A percentile compares a stretch with the other conserved stretches of the same genome.
phyloP scores from a whole-genome alignment of 2,888 invertebrate genomes.

The Ichneumoninae sp. region DNA sequence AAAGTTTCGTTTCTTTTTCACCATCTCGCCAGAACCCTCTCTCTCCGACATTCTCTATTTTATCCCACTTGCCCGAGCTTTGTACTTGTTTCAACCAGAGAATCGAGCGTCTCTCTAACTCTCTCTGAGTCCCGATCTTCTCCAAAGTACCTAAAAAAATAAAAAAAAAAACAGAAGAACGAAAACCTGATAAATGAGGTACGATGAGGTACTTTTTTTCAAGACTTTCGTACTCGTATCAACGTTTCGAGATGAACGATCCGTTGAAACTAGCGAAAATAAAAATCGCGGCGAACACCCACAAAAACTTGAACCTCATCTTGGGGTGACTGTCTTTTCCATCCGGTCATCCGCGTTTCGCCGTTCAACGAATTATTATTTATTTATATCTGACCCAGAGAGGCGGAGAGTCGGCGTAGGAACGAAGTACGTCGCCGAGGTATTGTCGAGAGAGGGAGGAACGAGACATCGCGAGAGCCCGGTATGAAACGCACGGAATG shows the following conservation, averaged over 20 bases:
- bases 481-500: slow-evolving; percentile 69
- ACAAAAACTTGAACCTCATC: background rate
- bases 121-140: slow-evolving; percentile 2
- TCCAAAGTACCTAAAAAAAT: background rate
- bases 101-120: slow-evolving; percentile 18
- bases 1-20: slow-evolving; percentile 66
- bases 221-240: background rate
- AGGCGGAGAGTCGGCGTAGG: slow-evolving; percentile 41
- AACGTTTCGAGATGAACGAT: background rate
- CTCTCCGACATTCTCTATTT: slow-evolving; percentile 68
- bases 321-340: background rate
- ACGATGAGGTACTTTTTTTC: background rate
- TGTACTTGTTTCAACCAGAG: slow-evolving; percentile 22
- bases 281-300: background rate
- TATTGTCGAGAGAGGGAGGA: slow-evolving; percentile 24
- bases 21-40: slow-evolving; percentile 58
- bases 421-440: slow-evolving; percentile 38
- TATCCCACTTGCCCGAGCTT: slow-evolving; percentile 2
- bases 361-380: slow-evolving; percentile 72
- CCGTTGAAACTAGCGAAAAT: background rate
- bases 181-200: slow-evolving; percentile 2
- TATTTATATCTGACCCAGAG: slow-evolving; percentile 77
- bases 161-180: background rate
- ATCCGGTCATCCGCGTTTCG: slow-evolving; percentile 59
- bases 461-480: slow-evolving; percentile 44